Evolutionary conservation across 2,888 invertebrate genomes (phyloP).

Genomic region (Creontiades dilutus): DNA sequence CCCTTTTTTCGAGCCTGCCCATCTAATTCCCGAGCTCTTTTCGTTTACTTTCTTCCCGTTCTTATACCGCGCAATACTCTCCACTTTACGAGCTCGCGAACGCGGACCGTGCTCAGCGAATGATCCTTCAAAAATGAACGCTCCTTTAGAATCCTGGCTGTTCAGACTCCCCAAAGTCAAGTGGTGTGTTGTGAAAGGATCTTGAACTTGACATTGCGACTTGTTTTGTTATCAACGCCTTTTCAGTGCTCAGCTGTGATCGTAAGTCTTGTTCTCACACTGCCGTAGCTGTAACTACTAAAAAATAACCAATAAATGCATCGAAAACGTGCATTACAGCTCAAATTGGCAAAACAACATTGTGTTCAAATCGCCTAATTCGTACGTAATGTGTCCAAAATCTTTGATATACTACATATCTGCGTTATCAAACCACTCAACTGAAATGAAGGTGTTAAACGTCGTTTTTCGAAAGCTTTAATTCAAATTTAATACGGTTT

Average conservation of each 20-base stretch:
- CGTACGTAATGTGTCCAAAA: no score
- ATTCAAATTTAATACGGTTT: no score
- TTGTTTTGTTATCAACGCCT: not conserved
- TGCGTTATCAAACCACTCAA: no score
- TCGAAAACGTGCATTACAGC: not conserved
- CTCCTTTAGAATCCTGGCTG: slow-evolving; percentile 2
- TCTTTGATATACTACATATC: no score
- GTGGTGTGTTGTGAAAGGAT: slow-evolving; percentile 38
- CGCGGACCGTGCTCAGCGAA: not conserved
- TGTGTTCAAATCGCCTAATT: not conserved
- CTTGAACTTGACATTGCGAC: slow-evolving; percentile 52
- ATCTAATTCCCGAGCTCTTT: not conserved
- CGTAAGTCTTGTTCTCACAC: not conserved
- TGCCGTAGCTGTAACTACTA: not conserved
- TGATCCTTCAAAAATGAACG: not conserved
- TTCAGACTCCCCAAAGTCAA: slow-evolving; percentile 40
- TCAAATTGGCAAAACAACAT: not conserved
- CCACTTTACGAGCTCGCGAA: slow-evolving; percentile 1
- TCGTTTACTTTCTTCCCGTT: not conserved
- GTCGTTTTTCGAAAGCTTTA: no score
- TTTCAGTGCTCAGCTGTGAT: not conserved
- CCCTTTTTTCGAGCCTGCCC: not conserved
- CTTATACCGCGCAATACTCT: not conserved
- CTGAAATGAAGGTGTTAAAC: no score
- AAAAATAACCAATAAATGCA: not conserved